Evolutionary conservation across 2,797 vertebrate species (phyloP), one percentile per base, ranked within the genome.

Genomic region (Hippoglossus hippoglossus): DNA sequence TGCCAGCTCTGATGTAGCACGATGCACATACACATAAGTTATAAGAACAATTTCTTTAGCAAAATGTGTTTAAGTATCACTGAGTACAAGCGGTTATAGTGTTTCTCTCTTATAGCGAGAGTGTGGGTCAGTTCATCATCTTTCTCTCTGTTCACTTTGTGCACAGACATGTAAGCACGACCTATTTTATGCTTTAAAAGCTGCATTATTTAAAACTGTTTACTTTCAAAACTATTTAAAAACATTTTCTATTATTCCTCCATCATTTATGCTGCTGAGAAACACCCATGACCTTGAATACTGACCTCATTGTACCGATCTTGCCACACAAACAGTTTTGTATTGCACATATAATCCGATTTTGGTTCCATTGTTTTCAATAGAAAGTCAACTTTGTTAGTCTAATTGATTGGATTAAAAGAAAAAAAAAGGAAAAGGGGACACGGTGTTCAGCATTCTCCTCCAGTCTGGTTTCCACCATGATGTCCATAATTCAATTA

Each of bases 401-500:
- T 72, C 6, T 72, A 72, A 83, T 52, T 56, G 54, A 80, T 77
- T 67, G 46, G 25, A 6, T 61, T 6, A 18, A 6, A 18, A 46
- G 7, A n/a, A 49, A 16, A 57, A 57, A 77, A 82, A 75, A 41
- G 16, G 2, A 41, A 46, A 44, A 19, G 6, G 12, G 34, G 60
- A 46, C 51, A 24, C 46, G 0, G 0, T 69, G 67, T 73, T 86
- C 76, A 69, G 52, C 80, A 73, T 70, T 64, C 51, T 41, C 62
- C 70, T 80, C 73, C 53, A 53, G 68, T 49, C 22, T 22, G 56
- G 44, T 55, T 44, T 26, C 53, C 52, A 25, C 63, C 53, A 52
- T 65, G 53, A 44, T 76, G 68, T 58, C 81, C 79, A 75, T 91
- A 89, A 92, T 92, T 92, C 72, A 93, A 92, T 93, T 92, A 89